Evolutionary conservation across 2,888 invertebrate species (phyloP), one percentile per base, ranked within the genome.

Genomic region (Philaethria dido): DNA sequence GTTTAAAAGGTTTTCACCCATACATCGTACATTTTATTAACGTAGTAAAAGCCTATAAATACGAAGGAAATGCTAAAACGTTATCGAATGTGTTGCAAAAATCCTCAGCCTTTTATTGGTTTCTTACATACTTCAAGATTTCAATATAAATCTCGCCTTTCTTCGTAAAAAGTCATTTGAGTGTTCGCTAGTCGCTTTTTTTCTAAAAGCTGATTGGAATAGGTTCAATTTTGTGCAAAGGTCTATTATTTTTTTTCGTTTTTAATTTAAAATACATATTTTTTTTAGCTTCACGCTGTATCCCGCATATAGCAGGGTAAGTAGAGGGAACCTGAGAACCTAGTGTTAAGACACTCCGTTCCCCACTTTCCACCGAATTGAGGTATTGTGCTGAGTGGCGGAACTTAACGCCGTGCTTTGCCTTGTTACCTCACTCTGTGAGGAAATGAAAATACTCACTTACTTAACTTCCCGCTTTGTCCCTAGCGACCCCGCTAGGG

Each of bases 1-100:
- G 29, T 50, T 50, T 50, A 50, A 50, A 50, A 50, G 50, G 50
- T 50, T 50, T 50, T 50, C 29, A n/a, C 22, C 29, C 25, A n/a
- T 25, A 50, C 25, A n/a, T 25, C 22, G 48, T 29, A 50, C 50
- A 50, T 50, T 50, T 50, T 50, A 50, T n/a, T 25, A 25, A 29
- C 4, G n/a, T n/a, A n/a, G 29, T 25, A 29, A 50, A n/a, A 50
- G 50, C 50, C 50, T 50, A 50, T 50, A 50, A 50, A 50, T 50
- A 25, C 50, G 50, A 44, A n/a, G 29, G 14, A 29, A 50, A 50
- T 50, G 50, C 25, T 50, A 29, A 50, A 50, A 29, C 50, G 29
- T 50, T 50, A 50, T 50, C 29, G n/a, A 50, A 25, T 29, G 25
- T 50, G 25, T 50, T 50, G 29, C 25, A 50, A 50, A 50, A 25